phyloP scores from a whole-genome alignment of 1,140 invertebrate genomes.

The Sarcophaga bullata region DNA sequence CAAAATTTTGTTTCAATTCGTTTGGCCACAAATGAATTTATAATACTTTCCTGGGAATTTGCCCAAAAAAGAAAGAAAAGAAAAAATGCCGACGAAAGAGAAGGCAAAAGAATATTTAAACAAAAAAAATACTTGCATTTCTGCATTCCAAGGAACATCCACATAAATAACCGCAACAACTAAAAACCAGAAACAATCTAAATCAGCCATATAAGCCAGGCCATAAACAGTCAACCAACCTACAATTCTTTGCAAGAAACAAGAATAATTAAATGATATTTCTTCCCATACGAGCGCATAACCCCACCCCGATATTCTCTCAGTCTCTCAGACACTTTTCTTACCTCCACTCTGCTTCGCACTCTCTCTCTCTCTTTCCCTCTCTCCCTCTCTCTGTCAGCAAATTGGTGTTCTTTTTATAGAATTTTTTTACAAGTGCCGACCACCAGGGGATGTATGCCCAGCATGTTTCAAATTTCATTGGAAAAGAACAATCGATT shows the following conservation, averaged over 20 bases:
- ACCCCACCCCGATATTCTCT: not conserved
- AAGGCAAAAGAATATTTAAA: not conserved
- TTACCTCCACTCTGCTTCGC: not conserved
- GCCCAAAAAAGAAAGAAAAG: constrained; percentile 27
- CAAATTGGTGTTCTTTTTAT: not conserved
- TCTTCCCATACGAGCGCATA: not conserved
- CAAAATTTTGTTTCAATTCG: constrained; percentile 3
- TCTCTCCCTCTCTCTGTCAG: not conserved
- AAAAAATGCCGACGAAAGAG: not conserved
- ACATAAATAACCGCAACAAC: constrained; percentile 19
- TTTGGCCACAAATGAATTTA: constrained; percentile 33
- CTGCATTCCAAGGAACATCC: constrained; percentile 32
- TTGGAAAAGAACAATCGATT: too few relatives aligned
- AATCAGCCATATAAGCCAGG: constrained; percentile 1
- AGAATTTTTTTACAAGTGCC: not conserved
- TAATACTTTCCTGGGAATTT: constrained; percentile 39
- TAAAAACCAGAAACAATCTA: not conserved
- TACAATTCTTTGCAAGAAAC: not conserved
- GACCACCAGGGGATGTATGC: too few relatives aligned
- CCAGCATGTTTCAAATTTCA: too few relatives aligned
- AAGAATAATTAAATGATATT: not conserved
- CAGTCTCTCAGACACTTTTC: not conserved
- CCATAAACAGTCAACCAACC: not conserved
- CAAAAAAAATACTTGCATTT: constrained; percentile 4
- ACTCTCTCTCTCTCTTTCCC: not conserved